phyloP scores from a whole-genome alignment of 2,113 vertebrate genomes.

The Tricholaema leucomelas region DNA sequence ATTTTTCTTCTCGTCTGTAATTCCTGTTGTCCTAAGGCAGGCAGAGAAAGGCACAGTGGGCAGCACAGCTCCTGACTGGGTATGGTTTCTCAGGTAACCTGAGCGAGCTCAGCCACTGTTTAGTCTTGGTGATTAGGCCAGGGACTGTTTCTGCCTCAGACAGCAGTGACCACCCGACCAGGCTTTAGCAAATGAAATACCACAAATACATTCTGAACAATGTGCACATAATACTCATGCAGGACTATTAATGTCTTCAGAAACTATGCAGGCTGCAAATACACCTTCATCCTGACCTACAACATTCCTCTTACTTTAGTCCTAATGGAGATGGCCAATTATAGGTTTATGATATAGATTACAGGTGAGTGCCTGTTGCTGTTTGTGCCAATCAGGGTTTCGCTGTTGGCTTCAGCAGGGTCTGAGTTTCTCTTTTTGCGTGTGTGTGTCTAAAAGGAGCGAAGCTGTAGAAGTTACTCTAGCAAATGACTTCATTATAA shows the following conservation, averaged over 20 bases:
- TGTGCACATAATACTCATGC: conserved; percentile 58
- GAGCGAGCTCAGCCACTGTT: background rate
- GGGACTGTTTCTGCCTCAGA: background rate
- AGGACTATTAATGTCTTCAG: conserved; percentile 48
- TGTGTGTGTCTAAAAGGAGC: background rate
- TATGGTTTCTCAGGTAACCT: background rate
- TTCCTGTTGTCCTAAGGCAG: background rate
- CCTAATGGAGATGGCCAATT: conserved; percentile 1
- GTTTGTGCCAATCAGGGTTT: background rate
- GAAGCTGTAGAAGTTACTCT: background rate
- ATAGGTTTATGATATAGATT: conserved; percentile 29
- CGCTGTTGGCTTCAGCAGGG: background rate
- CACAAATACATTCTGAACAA: conserved; percentile 58
- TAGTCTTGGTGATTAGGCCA: background rate
- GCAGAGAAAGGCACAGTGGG: background rate
- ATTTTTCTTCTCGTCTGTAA: background rate
- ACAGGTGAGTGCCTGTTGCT: background rate
- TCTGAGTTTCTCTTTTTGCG: background rate
- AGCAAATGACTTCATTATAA: background rate
- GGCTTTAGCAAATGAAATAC: conserved; percentile 62
- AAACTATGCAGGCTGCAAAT: conserved; percentile 63
- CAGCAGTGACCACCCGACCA: conserved; percentile 12
- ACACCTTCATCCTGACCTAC: conserved; percentile 41
- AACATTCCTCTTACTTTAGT: conserved; percentile 41
- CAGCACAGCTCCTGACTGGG: background rate